Evolutionary conservation across 92 coral and sea anemone genomes (phyloP).

Genomic region (Phenganax stokvisi): DNA sequence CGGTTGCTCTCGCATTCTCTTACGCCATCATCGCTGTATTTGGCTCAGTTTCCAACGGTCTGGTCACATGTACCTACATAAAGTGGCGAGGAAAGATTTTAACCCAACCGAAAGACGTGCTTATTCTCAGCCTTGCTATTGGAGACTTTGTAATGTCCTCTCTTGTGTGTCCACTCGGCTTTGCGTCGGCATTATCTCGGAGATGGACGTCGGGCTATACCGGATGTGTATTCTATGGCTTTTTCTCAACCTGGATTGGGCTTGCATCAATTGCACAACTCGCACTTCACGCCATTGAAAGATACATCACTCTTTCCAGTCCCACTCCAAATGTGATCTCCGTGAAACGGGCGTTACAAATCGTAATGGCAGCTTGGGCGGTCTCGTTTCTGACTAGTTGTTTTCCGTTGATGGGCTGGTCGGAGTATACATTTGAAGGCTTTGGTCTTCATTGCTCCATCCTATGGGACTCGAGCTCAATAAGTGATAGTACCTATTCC

Average conservation of each 20-base stretch:
- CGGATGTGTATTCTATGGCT: slow-evolving; percentile 54
- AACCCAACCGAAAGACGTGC: slow-evolving; percentile 34
- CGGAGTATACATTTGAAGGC: slow-evolving; percentile 57
- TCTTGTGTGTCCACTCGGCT: slow-evolving; percentile 47
- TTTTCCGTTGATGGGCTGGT: slow-evolving; percentile 68
- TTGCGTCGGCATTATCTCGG: slow-evolving; percentile 42
- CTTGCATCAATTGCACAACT: slow-evolving; percentile 53
- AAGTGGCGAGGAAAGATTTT: slow-evolving; percentile 40
- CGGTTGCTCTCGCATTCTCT: slow-evolving; percentile 3
- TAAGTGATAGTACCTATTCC: slow-evolving; percentile 36
- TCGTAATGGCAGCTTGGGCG: slow-evolving; percentile 47
- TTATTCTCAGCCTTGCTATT: slow-evolving; percentile 58
- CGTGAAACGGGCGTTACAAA: slow-evolving; percentile 19
- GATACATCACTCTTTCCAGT: slow-evolving; percentile 32
- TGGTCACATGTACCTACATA: slow-evolving; percentile 48
- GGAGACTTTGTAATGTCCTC: slow-evolving; percentile 60
- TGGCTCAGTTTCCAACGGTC: slow-evolving; percentile 43
- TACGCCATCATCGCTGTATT: slow-evolving; percentile 8
- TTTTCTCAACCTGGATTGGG: slow-evolving; percentile 49
- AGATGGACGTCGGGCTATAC: slow-evolving; percentile 41
- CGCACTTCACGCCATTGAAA: slow-evolving; percentile 52
- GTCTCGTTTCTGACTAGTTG: slow-evolving; percentile 53
- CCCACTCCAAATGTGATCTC: slow-evolving; percentile 8
- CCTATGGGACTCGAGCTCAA: slow-evolving; percentile 46
- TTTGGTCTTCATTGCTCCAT: slow-evolving; percentile 59